Evolutionary conservation across 2,888 invertebrate species (phyloP).

Genomic region (Tholera decimalis): DNA sequence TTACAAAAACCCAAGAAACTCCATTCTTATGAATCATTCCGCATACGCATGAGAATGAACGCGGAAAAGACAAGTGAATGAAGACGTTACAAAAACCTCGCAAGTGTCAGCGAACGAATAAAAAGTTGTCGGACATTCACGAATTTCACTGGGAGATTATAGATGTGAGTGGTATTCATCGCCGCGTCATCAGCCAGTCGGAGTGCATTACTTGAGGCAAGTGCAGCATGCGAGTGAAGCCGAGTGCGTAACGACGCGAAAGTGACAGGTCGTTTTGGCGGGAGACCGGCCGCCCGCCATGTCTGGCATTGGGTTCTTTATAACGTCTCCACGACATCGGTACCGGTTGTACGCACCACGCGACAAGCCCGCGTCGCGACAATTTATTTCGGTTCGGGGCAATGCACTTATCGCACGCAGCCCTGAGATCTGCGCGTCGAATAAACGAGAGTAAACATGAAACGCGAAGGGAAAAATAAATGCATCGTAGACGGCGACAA

Average conservation of each 20-base stretch:
- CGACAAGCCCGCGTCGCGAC: conserved; percentile 85
- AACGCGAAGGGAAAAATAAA: conserved; percentile 75
- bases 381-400: conserved; percentile 91
- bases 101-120: conserved; percentile 74
- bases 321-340: conserved; percentile 78
- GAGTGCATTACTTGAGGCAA: conserved; percentile 67
- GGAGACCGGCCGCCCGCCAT: conserved; percentile 71
- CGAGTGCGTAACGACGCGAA: conserved; percentile 72
- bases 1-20: conserved; percentile 61
- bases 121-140: conserved; percentile 76
- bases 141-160: conserved; percentile 62
- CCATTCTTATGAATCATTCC: conserved; percentile 67
- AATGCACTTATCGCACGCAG: conserved; percentile 88
- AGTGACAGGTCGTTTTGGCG: conserved; percentile 81
- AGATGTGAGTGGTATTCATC: conserved; percentile 64
- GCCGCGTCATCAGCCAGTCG: conserved; percentile 67
- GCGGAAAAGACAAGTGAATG: conserved; percentile 75
- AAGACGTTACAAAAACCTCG: conserved; percentile 65
- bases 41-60: conserved; percentile 61
- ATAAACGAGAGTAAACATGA: conserved; percentile 85
- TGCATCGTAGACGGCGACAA: conserved; percentile 74
- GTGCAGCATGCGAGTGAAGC: conserved; percentile 67
- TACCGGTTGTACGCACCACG: conserved; percentile 88
- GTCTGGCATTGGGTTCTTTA: conserved; percentile 75
- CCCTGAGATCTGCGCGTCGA: conserved; percentile 85